Conservation (phyloP, 2,888 invertebrate genomes). For the Cephus sareptanus region DNA sequence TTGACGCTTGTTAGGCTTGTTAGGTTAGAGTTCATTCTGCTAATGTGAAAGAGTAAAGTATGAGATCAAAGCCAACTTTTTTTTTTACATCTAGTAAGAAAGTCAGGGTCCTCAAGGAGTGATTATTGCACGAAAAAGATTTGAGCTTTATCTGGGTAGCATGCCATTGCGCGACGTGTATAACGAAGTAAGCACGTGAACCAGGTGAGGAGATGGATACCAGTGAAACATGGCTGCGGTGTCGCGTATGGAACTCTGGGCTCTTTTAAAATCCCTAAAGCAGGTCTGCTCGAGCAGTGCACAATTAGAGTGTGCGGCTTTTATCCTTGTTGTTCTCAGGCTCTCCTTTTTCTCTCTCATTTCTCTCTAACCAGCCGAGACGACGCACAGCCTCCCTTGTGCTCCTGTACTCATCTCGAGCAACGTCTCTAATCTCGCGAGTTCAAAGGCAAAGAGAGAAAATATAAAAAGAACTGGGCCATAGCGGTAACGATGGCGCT, state of each 20-base stretch:
- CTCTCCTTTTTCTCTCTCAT: slow-evolving; percentile 17
- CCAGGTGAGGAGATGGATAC: background rate
- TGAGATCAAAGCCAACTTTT: background rate
- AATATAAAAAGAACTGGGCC: slow-evolving; percentile 32
- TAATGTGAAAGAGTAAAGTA: background rate
- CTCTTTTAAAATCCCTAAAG: background rate
- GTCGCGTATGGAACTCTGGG: background rate
- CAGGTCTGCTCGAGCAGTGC: slow-evolving; percentile 31
- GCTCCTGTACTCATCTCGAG: background rate
- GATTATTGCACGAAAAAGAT: slow-evolving; percentile 27
- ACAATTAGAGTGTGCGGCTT: slow-evolving; percentile 31
- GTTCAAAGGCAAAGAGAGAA: slow-evolving; percentile 22
- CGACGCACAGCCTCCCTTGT: background rate
- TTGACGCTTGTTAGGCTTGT: background rate
- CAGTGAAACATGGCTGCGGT: background rate
- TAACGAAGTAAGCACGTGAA: background rate
- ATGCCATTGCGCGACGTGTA: background rate
- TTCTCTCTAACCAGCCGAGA: background rate
- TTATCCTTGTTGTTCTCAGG: slow-evolving; percentile 4
- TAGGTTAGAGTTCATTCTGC: background rate
- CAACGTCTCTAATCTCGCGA: slow-evolving; percentile 17
- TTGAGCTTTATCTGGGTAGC: background rate
- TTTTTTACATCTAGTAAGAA: background rate
- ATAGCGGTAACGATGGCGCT: slow-evolving; percentile 8
- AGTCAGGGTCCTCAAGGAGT: slow-evolving; percentile 12